Percentiles rank a stretch among this genome's conserved stretches.
phyloP scores from a whole-genome alignment of 2,888 invertebrate species.

The Apeira syringaria region DNA sequence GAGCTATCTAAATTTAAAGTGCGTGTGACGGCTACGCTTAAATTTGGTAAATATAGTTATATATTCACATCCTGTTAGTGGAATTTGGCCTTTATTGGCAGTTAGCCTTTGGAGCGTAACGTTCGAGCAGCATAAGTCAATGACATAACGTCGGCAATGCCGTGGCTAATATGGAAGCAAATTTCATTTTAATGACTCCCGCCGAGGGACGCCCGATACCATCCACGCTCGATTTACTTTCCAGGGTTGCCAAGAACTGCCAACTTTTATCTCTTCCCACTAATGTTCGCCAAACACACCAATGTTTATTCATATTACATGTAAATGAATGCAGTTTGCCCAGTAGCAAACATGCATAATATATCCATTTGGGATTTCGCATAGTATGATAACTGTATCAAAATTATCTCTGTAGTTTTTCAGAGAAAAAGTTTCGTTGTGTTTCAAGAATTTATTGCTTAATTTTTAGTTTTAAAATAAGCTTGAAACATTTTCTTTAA shows the following conservation, averaged over 20 bases:
- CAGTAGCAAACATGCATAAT: constrained; percentile 6
- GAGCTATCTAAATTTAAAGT: too few relatives aligned
- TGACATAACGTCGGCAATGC: constrained; percentile 11
- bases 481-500: too few relatives aligned
- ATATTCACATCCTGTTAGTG: too few relatives aligned
- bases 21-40: too few relatives aligned
- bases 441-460: too few relatives aligned
- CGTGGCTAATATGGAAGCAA: constrained; percentile 60
- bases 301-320: constrained; percentile 27
- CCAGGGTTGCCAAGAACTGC: constrained; percentile 42
- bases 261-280: constrained; percentile 32
- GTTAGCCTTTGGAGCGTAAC: constrained; percentile 9
- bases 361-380: constrained; percentile 17
- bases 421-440: too few relatives aligned
- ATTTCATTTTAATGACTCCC: constrained; percentile 77
- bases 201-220: constrained; percentile 49
- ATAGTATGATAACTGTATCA: constrained; percentile 1
- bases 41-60: too few relatives aligned
- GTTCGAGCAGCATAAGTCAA: constrained; percentile 9
- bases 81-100: constrained; percentile 11
- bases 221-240: constrained; percentile 62
- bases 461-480: too few relatives aligned
- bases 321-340: constrained; percentile 21
- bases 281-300: constrained; percentile 26
- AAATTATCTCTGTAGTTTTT: neutral